Base-by-base conservation (phyloP, 2,797 vertebrate species). In the Melanotaenia trifasciata region DNA sequence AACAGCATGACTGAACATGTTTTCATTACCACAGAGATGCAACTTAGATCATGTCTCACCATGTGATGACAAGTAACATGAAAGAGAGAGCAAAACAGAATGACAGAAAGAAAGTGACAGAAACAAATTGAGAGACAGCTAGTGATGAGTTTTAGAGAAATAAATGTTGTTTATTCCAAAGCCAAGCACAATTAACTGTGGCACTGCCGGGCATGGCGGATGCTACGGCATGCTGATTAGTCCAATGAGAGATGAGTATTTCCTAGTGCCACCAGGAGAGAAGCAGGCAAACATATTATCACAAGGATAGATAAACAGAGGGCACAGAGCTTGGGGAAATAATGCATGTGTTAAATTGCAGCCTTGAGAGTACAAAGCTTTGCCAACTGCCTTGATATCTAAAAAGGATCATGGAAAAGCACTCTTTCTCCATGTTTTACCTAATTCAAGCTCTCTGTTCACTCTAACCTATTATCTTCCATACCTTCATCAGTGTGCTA, bases 141-240 rank as follows among this genome's bases (percentile, higher is more conserved):
- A 81, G 82, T 83, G 84, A 86, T 87, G 87, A 83, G 87, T 88
- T 88, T 80, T 75, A 75, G 79, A 87, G 82, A 89, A 91, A 89
- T 87, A 86, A 91, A 91, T 89, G 87, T 87, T 90, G 90, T 92
- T 91, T 86, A 90, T 92, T 89, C 85, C 87, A 76, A 84, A 89
- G 88, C 87, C 74, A 84, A 90, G 92, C 90, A 88, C 88, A 91
- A 92, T 93, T 93, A 92, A 94, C 88, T 80, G 71, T 81, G 86
- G 88, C 80, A 90, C 92, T 92, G 90, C 89, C 78, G 82, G 93
- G 91, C 88, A 90, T 86, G 81, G 79, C 73, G 85, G 85, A 93
- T 89, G 88, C 85, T 91, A 81, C 61, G 43, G 89, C 79, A 87
- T 90, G 84, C 87, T 91, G 92, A 94, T 94, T 92, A 94, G 83